Conservation (phyloP, 2,888 invertebrate species). For the Athrips mouffetella region DNA sequence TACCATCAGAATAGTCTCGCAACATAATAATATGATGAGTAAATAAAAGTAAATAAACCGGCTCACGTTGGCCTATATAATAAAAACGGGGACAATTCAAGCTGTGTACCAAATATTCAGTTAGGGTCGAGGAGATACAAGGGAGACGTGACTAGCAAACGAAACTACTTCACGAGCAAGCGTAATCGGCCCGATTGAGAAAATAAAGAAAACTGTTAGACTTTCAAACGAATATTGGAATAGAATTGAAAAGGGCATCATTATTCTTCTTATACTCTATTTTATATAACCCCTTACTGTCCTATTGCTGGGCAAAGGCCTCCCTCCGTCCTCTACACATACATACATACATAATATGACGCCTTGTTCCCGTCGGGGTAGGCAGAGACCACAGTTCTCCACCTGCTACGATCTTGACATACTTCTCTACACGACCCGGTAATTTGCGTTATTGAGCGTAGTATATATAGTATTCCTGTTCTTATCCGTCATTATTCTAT, state of each 20-base stretch:
- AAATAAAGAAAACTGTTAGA: conserved; percentile 4
- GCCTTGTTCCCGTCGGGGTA: no score
- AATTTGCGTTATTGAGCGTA: no score
- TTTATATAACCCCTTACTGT: no score
- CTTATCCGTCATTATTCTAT: no score
- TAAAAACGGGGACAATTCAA: conserved; percentile 54
- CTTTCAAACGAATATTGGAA: conserved; percentile 2
- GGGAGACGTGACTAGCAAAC: conserved; percentile 38
- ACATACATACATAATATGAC: no score
- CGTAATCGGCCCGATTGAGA: conserved; percentile 13
- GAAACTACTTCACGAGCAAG: conserved; percentile 8
- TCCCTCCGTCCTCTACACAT: no score
- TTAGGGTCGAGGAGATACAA: conserved; percentile 49
- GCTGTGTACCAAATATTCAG: conserved; percentile 62
- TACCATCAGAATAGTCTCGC: neutral
- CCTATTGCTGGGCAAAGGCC: no score
- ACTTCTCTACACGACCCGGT: no score
- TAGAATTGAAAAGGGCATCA: conserved; percentile 1
- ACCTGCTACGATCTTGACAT: no score
- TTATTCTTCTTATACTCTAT: no score
- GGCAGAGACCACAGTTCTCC: no score
- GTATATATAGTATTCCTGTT: no score
- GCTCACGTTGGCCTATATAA: conserved; percentile 46
- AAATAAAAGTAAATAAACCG: conserved; percentile 53
- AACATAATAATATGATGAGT: conserved; percentile 42